Conservation (phyloP, 2,888 invertebrate genomes). For the Eugnorisma glareosa region DNA sequence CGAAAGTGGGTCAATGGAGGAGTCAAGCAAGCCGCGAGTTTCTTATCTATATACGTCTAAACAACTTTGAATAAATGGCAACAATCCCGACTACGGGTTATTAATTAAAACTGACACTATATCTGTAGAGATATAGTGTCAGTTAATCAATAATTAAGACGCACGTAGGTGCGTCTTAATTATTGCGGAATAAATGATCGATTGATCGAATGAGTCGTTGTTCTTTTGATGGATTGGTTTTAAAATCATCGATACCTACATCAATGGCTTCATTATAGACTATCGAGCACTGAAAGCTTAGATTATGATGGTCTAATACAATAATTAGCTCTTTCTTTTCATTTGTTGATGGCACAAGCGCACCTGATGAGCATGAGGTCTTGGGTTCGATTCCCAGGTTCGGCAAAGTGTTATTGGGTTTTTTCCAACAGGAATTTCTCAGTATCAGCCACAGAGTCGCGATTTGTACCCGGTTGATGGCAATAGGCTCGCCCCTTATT, state of each 20-base stretch:
- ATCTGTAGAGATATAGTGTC: too few species aligned
- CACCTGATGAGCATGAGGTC: too few species aligned
- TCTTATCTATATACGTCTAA: constrained; percentile 77
- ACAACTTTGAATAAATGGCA: constrained; percentile 64
- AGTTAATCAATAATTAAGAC: too few species aligned
- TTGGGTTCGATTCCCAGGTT: too few species aligned
- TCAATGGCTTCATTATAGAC: background rate
- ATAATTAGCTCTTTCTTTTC: background rate
- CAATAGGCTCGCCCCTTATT: too few species aligned
- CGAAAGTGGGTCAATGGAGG: constrained; percentile 75
- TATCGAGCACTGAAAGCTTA: background rate
- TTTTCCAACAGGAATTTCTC: too few species aligned
- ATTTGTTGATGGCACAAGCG: background rate
- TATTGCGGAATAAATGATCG: constrained; percentile 32
- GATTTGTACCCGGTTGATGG: too few species aligned
- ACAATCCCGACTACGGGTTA: constrained; percentile 39
- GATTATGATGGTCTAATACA: background rate
- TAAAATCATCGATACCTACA: constrained; percentile 10
- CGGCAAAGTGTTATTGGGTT: too few species aligned
- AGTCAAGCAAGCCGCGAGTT: constrained; percentile 70
- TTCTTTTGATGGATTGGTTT: constrained; percentile 22
- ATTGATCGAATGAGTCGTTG: constrained; percentile 9
- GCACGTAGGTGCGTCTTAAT: constrained; percentile 31
- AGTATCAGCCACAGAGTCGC: too few species aligned
- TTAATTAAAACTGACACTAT: constrained; percentile 35